Base-by-base conservation (phyloP, 2,113 vertebrate genomes). In the Neotoma lepida region DNA sequence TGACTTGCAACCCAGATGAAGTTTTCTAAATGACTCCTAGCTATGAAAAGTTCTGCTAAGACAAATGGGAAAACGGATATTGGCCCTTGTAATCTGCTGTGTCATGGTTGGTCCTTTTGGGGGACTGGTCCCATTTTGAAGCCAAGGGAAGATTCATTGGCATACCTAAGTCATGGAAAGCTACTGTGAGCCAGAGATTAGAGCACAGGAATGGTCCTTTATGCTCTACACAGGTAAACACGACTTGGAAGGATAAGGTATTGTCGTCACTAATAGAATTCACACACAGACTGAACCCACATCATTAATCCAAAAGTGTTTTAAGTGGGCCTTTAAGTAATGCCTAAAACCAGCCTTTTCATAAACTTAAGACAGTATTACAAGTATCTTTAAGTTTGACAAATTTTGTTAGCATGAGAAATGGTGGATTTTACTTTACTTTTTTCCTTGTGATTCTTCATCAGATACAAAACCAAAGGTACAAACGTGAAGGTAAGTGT, bases 391-490 rank as follows among this genome's bases (percentile, higher is more conserved):
- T 85, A 77, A 63, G 64, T 84, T 39, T 78, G 56, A 96, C 58
- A 86, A 68, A 71, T 80, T 94, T 92, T 66, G 22, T 86, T 95
- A 94, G 54, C 30, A 76, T 90, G 51, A 49, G 41, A 44, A 46
- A 88, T 6, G 0, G 74, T 15, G 1, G 73, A 78, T 76, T 93
- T 90, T 92, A 87, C 15, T 71, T 84, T 82, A 61, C 3, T 84
- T 28, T 24, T 93, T 6, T 90, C 70, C 92, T 80, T 97, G 6
- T 88, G 84, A 66, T 89, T 89, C 73, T 76, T 89, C 13, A 93
- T 94, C 81, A 76, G 68, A 64, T 78, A 78, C 46, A 80, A 96
- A 95, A 85, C 33, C 74, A 71, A 93, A 96, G 44, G 44, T 70
- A 87, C 9, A 64, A 70, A 88, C 80, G 46, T 66, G 54, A 91